A percentile compares a stretch with the other conserved stretches of the same genome.
These are phyloP conservation scores for Machimus atricapillus DNA, from an alignment of 2,888 invertebrate species.

Conservation along the genomic window DNA sequence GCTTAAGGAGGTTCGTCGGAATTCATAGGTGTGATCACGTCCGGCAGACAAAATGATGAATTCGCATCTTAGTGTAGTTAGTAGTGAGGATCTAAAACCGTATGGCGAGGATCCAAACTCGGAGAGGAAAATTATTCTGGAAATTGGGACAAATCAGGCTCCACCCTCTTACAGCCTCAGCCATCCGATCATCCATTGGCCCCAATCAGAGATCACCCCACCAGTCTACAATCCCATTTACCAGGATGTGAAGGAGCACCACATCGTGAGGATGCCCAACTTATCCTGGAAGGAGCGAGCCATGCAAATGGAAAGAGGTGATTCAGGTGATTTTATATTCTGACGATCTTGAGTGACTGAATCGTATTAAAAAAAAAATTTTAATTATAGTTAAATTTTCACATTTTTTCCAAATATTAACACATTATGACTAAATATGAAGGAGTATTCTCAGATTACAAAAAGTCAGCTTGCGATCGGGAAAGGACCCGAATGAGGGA, in stretches of 20 bases:
- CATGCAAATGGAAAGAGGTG: conserved; percentile 70
- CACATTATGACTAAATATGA: conserved; percentile 45
- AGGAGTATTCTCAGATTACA: conserved; percentile 69
- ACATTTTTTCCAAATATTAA: conserved; percentile 25
- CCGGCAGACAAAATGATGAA: conserved; percentile 15
- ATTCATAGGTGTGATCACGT: neutral
- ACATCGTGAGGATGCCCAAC: conserved; percentile 17
- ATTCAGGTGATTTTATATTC: conserved; percentile 20
- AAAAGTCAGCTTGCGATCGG: conserved; percentile 83
- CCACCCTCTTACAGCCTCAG: neutral
- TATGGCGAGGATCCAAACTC: conserved; percentile 58
- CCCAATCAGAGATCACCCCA: conserved; percentile 40
- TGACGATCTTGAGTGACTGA: neutral
- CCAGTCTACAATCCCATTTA: conserved; percentile 40
- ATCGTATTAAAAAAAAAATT: neutral
- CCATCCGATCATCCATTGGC: conserved; percentile 30
- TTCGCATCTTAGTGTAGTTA: conserved; percentile 34
- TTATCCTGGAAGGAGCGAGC: conserved; percentile 67
- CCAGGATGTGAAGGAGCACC: conserved; percentile 42
- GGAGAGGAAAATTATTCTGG: conserved; percentile 64
- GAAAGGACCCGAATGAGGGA: conserved; percentile 85
- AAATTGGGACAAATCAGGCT: conserved; percentile 59
- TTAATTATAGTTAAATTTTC: neutral
- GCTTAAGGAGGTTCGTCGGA: neutral
- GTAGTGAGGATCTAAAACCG: conserved; percentile 54